Conservation (phyloP, 35 echinoderm and acorn worm species). For the Acanthaster planci region DNA sequence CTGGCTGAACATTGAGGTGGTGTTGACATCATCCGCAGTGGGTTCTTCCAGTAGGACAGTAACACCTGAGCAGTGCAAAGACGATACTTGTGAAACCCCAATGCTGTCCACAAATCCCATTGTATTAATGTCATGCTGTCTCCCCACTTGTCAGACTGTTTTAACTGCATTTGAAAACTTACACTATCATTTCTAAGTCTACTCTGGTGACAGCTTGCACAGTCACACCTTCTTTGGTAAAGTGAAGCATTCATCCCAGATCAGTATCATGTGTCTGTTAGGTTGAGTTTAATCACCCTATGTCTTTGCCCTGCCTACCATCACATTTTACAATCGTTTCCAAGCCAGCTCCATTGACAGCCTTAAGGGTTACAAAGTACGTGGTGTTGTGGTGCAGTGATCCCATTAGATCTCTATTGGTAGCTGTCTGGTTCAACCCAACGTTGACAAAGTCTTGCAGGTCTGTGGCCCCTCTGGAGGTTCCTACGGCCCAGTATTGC, state of each 20-base stretch:
- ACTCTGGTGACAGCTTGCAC: background rate
- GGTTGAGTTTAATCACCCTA: too few relatives aligned
- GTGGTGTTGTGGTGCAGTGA: constrained; percentile 1
- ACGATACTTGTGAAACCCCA: background rate
- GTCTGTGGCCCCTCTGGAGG: constrained; percentile 32
- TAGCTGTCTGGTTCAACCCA: constrained; percentile 17
- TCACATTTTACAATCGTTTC: constrained; percentile 19
- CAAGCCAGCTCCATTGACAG: constrained; percentile 47
- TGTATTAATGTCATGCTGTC: background rate
- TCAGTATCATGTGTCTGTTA: too few relatives aligned
- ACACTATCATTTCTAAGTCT: background rate
- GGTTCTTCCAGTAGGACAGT: constrained; percentile 35
- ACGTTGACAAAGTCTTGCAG: constrained; percentile 51
- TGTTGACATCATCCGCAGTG: constrained; percentile 22
- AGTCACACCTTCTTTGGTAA: background rate
- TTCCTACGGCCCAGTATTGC: constrained; percentile 51
- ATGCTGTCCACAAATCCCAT: too few relatives aligned
- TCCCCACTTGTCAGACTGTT: too few relatives aligned
- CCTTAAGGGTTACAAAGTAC: constrained; percentile 51
- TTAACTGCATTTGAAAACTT: background rate
- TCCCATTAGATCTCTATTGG: constrained; percentile 26
- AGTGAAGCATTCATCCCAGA: background rate
- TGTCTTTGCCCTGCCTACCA: background rate
- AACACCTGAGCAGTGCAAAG: background rate
- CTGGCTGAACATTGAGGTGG: constrained; percentile 1